Conservation (phyloP, 2,888 invertebrate species). For the Gymnosoma rotundatum region DNA sequence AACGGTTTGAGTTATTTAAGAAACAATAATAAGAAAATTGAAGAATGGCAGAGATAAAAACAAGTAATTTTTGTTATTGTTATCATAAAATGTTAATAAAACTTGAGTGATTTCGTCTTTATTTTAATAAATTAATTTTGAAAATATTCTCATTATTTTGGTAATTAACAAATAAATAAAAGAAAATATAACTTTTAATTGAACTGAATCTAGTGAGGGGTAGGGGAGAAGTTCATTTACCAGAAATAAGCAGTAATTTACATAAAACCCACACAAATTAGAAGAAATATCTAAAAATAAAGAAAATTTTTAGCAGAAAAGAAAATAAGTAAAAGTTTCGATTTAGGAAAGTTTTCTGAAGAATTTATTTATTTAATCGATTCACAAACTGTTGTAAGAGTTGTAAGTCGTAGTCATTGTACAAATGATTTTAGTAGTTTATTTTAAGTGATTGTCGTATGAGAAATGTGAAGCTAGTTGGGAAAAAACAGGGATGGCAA, state of each 20-base stretch:
- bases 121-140: neutral
- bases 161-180: neutral
- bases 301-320: neutral
- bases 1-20: too few relatives aligned
- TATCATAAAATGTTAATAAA: neutral
- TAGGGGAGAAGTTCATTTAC: neutral
- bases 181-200: neutral
- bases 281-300: slow-evolving; percentile 13
- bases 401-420: too few relatives aligned
- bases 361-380: slow-evolving; percentile 5
- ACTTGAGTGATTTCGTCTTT: neutral
- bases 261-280: neutral
- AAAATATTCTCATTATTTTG: neutral
- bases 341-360: slow-evolving; percentile 34
- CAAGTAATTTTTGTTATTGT: neutral
- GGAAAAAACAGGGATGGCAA: too few relatives aligned
- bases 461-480: too few relatives aligned
- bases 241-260: neutral
- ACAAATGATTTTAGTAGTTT: too few relatives aligned
- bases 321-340: neutral
- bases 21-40: too few relatives aligned
- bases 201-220: too few relatives aligned
- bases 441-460: too few relatives aligned
- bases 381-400: too few relatives aligned
- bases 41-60: neutral